Evolutionary conservation across 2,797 vertebrate species (phyloP), one percentile per base, ranked within the genome.

Genomic region (Falco berigora): DNA sequence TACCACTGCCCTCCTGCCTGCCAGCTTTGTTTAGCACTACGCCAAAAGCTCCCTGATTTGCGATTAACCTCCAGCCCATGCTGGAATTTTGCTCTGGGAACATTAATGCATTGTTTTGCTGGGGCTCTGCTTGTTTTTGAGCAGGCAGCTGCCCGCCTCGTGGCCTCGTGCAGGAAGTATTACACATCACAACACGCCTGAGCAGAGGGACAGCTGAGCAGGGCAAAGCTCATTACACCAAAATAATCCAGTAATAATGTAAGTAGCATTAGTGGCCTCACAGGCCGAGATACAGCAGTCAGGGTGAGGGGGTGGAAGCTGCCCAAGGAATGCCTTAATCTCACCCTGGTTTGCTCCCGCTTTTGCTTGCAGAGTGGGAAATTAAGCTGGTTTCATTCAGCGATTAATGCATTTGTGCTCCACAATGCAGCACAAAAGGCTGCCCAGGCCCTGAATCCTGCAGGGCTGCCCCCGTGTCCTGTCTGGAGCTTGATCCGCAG

Each of bases 241-340:
- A 62, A 96, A 97, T 97, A 98, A 98, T 97, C 97, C 97, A 73
- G 87, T 97, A 97, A 97, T 97, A 92, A 94, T 47, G 64, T 98
- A 97, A 98, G 94, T 95, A 97, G 97, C 95, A 97, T 97, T 97
- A 97, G 76, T 7, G 38, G 85, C 82, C 83, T 80, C 3, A 3
- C 75, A 66, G 85, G 75, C 87, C 9, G 84, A 94, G 87, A 90
- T 72, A 7, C 50, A 66, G 89, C 69, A 55, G 86, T 36, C 7
- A 0, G 42, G 82, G 40, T 6, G 19, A 94, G 61, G 86, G 92
- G 86, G 75, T 30, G 87, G 91, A 86, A 85, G 88, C 94, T 81
- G 81, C 73, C 55, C 68, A 5, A 95, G 84, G 93, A 96, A 97
- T 91, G 94, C 90, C 86, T 56, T 81, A 85, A 97, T 90, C 91